phyloP scores from a whole-genome alignment of 2,888 invertebrate genomes.

The Cantharis nigra region DNA sequence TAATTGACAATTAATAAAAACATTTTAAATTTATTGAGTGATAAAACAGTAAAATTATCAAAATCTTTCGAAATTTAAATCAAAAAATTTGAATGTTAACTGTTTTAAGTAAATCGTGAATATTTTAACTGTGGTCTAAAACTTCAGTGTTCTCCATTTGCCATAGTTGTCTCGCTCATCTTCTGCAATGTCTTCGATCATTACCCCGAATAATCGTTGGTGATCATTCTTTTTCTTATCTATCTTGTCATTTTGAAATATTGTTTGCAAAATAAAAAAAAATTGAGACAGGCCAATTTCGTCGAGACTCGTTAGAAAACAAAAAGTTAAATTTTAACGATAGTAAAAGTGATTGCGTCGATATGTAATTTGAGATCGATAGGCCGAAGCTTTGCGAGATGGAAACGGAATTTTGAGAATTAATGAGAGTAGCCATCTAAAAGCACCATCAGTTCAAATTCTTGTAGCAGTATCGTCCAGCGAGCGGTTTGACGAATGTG shows the following conservation, averaged over 20 bases:
- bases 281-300: background rate
- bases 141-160: background rate
- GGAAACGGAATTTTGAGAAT: background rate
- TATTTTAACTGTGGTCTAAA: background rate
- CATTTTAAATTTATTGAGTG: background rate
- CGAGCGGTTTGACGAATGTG: background rate
- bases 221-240: background rate
- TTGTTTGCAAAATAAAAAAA: background rate
- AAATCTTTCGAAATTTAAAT: background rate
- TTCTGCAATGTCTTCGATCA: background rate
- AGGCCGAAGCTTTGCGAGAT: background rate
- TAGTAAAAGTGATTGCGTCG: background rate
- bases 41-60: background rate
- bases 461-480: background rate
- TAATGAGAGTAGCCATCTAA: background rate
- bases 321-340: background rate
- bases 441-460: background rate
- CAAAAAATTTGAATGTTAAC: background rate
- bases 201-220: background rate
- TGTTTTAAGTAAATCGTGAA: background rate
- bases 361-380: background rate
- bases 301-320: background rate
- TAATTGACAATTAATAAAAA: background rate
- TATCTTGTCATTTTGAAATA: background rate
- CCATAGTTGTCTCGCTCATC: background rate